Percentiles rank a stretch among this genome's conserved stretches.
These are phyloP conservation scores for Drosophila eugracilis DNA, from an alignment of 1,140 invertebrate species.

Conservation along the genomic window DNA sequence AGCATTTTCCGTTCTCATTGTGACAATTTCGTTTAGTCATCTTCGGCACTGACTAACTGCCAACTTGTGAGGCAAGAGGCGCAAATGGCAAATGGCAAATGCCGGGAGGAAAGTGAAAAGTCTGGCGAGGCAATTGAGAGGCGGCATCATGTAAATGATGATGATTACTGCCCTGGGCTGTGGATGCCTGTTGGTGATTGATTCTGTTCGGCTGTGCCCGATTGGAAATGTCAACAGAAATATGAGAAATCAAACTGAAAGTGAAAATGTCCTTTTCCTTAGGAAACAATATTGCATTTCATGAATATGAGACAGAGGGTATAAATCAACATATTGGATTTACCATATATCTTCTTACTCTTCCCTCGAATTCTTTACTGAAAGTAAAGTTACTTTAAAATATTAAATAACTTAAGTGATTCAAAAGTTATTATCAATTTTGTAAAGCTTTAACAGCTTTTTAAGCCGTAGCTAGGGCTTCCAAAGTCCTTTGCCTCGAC, in stretches of 20 bases:
- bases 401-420: too few species aligned
- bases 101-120: constrained; percentile 32
- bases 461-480: neutral
- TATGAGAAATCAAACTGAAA: neutral
- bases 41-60: constrained; percentile 41
- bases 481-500: neutral
- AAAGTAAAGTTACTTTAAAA: too few species aligned
- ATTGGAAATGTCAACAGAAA: constrained; percentile 11
- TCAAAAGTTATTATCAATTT: too few species aligned
- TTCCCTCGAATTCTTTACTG: too few species aligned
- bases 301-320: too few species aligned
- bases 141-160: constrained; percentile 54
- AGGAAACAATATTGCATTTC: neutral
- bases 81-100: too few species aligned
- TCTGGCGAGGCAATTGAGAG: constrained; percentile 49
- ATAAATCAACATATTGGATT: too few species aligned
- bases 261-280: neutral
- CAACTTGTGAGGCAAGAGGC: constrained; percentile 44
- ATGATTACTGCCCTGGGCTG: constrained; percentile 23
- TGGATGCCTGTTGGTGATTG: constrained; percentile 31
- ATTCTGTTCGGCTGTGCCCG: constrained; percentile 19
- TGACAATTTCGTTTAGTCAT: constrained; percentile 55
- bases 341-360: too few species aligned
- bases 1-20: constrained; percentile 18
- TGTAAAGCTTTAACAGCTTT: neutral